Evolutionary conservation across 1,140 invertebrate species (phyloP).

Genomic region (Argopecten irradians): DNA sequence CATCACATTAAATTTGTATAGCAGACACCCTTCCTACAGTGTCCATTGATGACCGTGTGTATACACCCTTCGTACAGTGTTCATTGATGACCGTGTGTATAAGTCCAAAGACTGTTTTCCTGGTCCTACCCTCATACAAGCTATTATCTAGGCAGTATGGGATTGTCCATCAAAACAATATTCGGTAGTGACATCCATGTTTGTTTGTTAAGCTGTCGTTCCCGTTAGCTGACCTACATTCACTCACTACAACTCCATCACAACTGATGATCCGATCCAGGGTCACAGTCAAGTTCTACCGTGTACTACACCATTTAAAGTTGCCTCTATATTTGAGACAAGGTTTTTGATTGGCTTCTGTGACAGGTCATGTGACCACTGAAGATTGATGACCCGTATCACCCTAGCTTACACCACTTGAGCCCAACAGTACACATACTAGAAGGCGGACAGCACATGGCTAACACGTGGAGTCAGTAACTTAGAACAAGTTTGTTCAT

Average conservation of each 20-base stretch:
- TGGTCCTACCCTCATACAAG: no score
- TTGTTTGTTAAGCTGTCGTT: no score
- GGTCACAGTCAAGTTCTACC: background rate
- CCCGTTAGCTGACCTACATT: background rate
- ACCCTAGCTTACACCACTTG: background rate
- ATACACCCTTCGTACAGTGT: no score
- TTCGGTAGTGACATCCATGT: no score
- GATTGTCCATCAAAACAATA: no score
- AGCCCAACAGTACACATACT: background rate
- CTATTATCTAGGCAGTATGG: no score
- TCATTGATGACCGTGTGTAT: no score
- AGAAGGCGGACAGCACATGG: background rate
- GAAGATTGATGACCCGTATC: background rate
- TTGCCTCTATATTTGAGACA: constrained; percentile 8
- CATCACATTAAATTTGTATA: background rate
- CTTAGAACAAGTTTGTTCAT: background rate
- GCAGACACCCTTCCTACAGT: no score
- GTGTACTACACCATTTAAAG: background rate
- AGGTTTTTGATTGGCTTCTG: background rate
- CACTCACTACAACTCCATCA: constrained; percentile 12
- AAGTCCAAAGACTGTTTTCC: no score
- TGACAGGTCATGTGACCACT: background rate
- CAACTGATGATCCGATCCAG: background rate
- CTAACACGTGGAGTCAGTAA: background rate
- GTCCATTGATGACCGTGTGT: no score